Evolutionary conservation across 2,888 invertebrate genomes (phyloP).

Genomic region (Sinopyrophorus schimmeli): DNA sequence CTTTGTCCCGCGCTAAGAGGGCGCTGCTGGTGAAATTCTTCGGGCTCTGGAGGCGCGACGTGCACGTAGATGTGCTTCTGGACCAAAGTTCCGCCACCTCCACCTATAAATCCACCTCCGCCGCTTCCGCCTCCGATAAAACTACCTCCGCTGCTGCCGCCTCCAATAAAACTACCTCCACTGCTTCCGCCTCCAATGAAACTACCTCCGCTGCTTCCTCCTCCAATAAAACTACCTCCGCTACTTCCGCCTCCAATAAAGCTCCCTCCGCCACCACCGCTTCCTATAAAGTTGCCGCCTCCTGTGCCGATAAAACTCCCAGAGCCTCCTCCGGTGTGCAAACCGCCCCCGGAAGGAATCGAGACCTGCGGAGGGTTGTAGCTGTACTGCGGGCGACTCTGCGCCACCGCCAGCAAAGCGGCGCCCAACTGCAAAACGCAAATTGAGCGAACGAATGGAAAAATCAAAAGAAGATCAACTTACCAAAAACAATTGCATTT

Average conservation of each 20-base stretch:
- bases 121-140: slow-evolving; percentile 36
- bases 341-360: slow-evolving; percentile 53
- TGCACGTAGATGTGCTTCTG: slow-evolving; percentile 88
- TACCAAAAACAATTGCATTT: slow-evolving; percentile 49
- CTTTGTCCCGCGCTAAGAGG: slow-evolving; percentile 70
- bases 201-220: slow-evolving; percentile 41
- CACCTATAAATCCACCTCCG: slow-evolving; percentile 47
- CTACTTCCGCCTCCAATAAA: slow-evolving; percentile 47
- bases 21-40: slow-evolving; percentile 64
- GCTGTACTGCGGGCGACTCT: slow-evolving; percentile 65
- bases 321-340: slow-evolving; percentile 47
- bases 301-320: slow-evolving; percentile 27
- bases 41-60: slow-evolving; percentile 82
- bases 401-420: slow-evolving; percentile 59
- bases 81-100: slow-evolving; percentile 63
- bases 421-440: slow-evolving; percentile 42
- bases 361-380: slow-evolving; percentile 58
- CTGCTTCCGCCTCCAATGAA: slow-evolving; percentile 43
- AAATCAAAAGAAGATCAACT: slow-evolving; percentile 31
- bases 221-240: slow-evolving; percentile 22
- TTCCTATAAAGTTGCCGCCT: too few relatives aligned
- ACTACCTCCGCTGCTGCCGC: slow-evolving; percentile 31
- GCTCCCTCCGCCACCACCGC: slow-evolving; percentile 39
- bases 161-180: slow-evolving; percentile 40
- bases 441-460: too few relatives aligned